Evolutionary conservation across 2,113 vertebrate genomes (phyloP).

Genomic region (Clarias macrocephalus): DNA sequence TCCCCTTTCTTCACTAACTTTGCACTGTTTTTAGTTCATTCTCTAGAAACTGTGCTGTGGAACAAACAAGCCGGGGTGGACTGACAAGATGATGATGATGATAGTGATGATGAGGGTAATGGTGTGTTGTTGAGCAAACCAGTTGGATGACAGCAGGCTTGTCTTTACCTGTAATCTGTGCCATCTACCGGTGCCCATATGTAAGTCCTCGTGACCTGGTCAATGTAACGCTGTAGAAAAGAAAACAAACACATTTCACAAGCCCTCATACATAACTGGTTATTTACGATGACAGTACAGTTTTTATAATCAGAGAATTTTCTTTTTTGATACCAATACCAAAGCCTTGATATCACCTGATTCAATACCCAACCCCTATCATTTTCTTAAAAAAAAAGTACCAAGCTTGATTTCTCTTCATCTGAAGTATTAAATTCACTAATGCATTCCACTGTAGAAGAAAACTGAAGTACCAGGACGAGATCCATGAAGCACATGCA

Average conservation of each 20-base stretch:
- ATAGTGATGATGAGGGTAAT: background rate
- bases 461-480: too few relatives aligned
- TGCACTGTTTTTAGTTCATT: background rate
- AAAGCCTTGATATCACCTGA: background rate
- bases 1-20: background rate
- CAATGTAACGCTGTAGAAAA: constrained; percentile 86
- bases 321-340: background rate
- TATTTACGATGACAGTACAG: background rate
- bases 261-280: constrained; percentile 1
- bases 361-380: background rate
- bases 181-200: constrained; percentile 94
- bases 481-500: too few relatives aligned
- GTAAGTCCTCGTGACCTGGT: constrained; percentile 88
- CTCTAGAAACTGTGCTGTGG: background rate
- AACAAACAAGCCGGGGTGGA: background rate
- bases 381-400: background rate
- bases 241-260: constrained; percentile 23
- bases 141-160: background rate
- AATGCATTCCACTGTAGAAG: too few relatives aligned
- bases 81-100: constrained; percentile 3
- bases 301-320: background rate
- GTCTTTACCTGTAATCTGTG: constrained; percentile 93
- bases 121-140: background rate
- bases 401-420: background rate
- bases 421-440: background rate